phyloP scores from a whole-genome alignment of 2,888 invertebrate species.

The Drosophila anomalata region DNA sequence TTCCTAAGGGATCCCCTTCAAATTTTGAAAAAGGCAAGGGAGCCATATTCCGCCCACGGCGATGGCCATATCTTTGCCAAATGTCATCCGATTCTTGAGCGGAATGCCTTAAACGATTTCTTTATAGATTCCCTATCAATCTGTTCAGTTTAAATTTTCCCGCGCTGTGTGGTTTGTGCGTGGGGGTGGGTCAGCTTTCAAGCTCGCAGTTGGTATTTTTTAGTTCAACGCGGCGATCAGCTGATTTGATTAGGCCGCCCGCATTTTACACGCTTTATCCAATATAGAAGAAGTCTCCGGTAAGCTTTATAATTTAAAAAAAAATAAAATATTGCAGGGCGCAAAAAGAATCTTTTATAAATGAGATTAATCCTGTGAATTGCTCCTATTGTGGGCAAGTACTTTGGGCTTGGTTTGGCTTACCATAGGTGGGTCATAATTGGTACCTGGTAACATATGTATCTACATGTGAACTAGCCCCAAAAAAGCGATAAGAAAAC shows the following conservation, averaged over 20 bases:
- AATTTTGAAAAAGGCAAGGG: too few relatives aligned
- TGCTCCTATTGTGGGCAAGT: too few relatives aligned
- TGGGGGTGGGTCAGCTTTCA: background rate
- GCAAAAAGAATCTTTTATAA: background rate
- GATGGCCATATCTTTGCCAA: too few relatives aligned
- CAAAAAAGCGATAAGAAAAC: conserved; percentile 31
- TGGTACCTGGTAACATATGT: background rate
- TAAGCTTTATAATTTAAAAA: background rate
- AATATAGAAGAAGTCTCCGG: background rate
- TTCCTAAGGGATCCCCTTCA: too few relatives aligned
- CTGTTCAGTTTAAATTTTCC: background rate
- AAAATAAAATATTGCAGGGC: background rate
- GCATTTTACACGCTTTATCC: conserved; percentile 8
- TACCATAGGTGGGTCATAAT: too few relatives aligned
- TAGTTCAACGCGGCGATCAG: conserved; percentile 16
- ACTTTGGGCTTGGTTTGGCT: too few relatives aligned
- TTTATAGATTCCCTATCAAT: too few relatives aligned
- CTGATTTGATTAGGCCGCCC: conserved; percentile 6
- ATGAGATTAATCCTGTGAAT: background rate
- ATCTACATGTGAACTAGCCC: conserved; percentile 1
- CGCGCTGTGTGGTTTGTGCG: background rate
- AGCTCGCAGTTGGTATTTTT: conserved; percentile 13
- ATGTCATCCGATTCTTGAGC: too few relatives aligned
- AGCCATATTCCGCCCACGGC: too few relatives aligned
- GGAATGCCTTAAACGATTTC: too few relatives aligned